These are phyloP conservation scores for Podilymbus podiceps DNA, from an alignment of 2,113 vertebrate genomes.

Conservation along the genomic window DNA sequence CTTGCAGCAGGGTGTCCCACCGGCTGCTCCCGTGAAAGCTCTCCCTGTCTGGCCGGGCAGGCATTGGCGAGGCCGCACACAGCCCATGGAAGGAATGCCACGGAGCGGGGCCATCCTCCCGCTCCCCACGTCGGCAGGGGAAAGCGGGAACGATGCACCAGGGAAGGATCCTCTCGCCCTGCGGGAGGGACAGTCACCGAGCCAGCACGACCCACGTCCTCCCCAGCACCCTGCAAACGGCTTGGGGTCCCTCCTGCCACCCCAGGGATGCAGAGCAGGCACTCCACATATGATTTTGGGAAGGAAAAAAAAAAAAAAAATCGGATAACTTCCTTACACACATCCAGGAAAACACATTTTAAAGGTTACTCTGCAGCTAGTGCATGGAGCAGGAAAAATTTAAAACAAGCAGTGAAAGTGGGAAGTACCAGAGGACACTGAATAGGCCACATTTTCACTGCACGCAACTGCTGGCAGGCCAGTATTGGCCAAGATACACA, in stretches of 20 bases:
- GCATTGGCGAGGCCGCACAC: not conserved
- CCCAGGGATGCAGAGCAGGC: not conserved
- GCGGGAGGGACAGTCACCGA: not conserved
- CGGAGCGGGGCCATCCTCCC: not conserved
- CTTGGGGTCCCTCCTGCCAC: not conserved
- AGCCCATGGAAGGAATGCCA: not conserved
- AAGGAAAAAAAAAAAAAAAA: not conserved
- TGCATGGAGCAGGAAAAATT: not conserved
- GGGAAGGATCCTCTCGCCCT: not conserved
- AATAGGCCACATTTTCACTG: not conserved
- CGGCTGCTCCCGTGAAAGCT: not conserved
- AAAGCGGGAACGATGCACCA: not conserved
- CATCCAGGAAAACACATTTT: not conserved
- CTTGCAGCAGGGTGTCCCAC: not conserved
- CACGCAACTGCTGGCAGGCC: not conserved
- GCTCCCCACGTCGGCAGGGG: too few species aligned
- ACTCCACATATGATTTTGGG: not conserved
- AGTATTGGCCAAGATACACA: fast-evolving
- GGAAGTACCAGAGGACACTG: not conserved
- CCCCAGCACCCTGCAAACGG: fast-evolving
- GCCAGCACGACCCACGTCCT: fast-evolving
- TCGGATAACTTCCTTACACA: not conserved
- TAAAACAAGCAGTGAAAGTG: not conserved
- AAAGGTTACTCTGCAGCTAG: not conserved
- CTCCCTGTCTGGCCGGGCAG: not conserved